A percentile compares a stretch with the other conserved stretches of the same genome.
Evolutionary conservation across 2,797 vertebrate species (phyloP).

Genomic region (Labeo calbasu): DNA sequence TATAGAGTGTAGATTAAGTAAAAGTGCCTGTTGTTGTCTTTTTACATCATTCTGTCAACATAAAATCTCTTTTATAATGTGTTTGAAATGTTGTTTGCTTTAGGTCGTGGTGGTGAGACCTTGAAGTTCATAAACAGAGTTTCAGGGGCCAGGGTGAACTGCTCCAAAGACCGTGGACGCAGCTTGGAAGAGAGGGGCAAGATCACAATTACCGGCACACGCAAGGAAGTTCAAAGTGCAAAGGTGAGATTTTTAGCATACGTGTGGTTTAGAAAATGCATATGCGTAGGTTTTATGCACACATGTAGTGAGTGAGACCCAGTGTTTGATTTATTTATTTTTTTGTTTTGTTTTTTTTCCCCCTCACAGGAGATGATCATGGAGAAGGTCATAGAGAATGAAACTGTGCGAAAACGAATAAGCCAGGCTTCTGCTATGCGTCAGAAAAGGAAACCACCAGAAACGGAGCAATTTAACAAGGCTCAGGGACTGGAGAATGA

Average conservation of each 20-base stretch:
- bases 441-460: conserved; percentile 76
- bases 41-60: background rate
- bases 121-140: conserved; percentile 83
- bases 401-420: conserved; percentile 80
- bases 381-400: conserved; percentile 85
- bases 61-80: background rate
- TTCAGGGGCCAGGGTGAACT: conserved; percentile 85
- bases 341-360: background rate
- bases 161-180: conserved; percentile 69
- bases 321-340: background rate
- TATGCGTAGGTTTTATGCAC: background rate
- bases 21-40: background rate
- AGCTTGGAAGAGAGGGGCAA: conserved; percentile 67
- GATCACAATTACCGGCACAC: conserved; percentile 83
- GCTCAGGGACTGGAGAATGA: conserved; percentile 45
- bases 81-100: background rate
- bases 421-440: conserved; percentile 77
- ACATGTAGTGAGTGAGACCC: background rate
- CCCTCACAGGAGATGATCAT: conserved; percentile 81
- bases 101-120: conserved; percentile 88
- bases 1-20: background rate
- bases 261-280: background rate
- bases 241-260: conserved; percentile 74
- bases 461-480: conserved; percentile 30
- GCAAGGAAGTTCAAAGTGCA: conserved; percentile 81